Evolutionary conservation across 2,113 vertebrate species (phyloP).

Genomic region (Tachuris rubrigastra): DNA sequence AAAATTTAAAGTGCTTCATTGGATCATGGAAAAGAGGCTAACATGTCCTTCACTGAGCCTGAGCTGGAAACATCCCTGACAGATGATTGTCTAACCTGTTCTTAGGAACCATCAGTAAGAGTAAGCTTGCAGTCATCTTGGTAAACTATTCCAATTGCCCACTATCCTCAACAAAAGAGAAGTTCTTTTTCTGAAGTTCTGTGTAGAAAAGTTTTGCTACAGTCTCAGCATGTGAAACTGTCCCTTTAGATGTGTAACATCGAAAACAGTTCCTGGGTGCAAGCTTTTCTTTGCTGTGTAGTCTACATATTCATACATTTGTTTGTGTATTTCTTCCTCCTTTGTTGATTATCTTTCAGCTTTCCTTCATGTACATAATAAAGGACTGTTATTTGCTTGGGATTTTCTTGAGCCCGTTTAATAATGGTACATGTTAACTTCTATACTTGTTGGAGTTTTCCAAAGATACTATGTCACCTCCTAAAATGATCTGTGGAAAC

Average conservation of each 20-base stretch:
- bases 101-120: not conserved
- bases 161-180: not conserved
- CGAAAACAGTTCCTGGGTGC: not conserved
- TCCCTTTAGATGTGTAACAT: not conserved
- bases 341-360: not conserved
- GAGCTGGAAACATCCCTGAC: not conserved
- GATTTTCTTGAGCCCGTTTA: not conserved
- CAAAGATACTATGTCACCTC: not conserved
- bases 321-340: not conserved
- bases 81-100: not conserved
- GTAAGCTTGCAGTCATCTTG: not conserved
- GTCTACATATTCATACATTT: fast-evolving
- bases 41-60: not conserved
- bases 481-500: not conserved
- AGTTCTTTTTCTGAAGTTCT: not conserved
- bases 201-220: not conserved
- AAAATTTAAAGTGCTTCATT: not conserved
- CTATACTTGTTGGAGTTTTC: not conserved
- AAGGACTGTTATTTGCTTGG: not conserved
- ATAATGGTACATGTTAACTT: not conserved
- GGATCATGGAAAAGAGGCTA: not conserved
- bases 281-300: not conserved
- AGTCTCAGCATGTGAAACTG: not conserved
- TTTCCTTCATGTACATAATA: not conserved
- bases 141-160: not conserved